Conservation (phyloP, 2,113 vertebrate species). For the Gyps fulvus region DNA sequence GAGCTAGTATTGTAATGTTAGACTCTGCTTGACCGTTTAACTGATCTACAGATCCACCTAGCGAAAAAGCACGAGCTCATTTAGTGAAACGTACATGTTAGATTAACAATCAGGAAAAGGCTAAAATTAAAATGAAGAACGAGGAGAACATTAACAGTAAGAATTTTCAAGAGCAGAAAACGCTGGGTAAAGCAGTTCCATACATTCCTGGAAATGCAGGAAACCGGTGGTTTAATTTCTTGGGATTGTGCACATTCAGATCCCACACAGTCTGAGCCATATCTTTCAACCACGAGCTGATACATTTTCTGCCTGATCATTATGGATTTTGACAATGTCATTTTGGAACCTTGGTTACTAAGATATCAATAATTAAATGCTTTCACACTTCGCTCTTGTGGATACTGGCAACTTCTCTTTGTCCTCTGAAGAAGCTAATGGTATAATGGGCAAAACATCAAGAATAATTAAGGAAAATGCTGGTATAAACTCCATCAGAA, state of each 20-base stretch:
- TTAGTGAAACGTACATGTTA: not conserved
- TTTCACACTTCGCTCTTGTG: constrained; percentile 74
- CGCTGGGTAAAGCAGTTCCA: not conserved
- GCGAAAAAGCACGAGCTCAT: not conserved
- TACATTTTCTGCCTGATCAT: constrained; percentile 64
- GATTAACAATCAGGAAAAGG: constrained; percentile 23
- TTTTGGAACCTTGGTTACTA: constrained; percentile 71
- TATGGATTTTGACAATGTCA: constrained; percentile 73
- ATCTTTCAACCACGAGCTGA: constrained; percentile 42
- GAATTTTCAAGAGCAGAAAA: not conserved
- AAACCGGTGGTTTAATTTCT: not conserved
- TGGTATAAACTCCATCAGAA: constrained; percentile 47
- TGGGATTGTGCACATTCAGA: not conserved
- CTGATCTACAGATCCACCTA: constrained; percentile 9
- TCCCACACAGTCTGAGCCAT: not conserved
- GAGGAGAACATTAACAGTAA: not conserved
- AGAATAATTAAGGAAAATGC: constrained; percentile 74
- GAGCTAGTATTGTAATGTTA: not conserved
- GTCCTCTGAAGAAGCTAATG: constrained; percentile 76
- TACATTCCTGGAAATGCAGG: not conserved
- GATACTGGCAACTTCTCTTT: constrained; percentile 75
- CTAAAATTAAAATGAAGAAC: constrained; percentile 24
- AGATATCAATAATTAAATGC: constrained; percentile 81
- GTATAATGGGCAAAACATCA: constrained; percentile 77
- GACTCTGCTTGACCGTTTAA: not conserved